Percentiles rank a stretch among this genome's conserved stretches.
These are phyloP conservation scores for Acholoe squamosa DNA, from an alignment of 2,888 invertebrate species.

Conservation along the genomic window DNA sequence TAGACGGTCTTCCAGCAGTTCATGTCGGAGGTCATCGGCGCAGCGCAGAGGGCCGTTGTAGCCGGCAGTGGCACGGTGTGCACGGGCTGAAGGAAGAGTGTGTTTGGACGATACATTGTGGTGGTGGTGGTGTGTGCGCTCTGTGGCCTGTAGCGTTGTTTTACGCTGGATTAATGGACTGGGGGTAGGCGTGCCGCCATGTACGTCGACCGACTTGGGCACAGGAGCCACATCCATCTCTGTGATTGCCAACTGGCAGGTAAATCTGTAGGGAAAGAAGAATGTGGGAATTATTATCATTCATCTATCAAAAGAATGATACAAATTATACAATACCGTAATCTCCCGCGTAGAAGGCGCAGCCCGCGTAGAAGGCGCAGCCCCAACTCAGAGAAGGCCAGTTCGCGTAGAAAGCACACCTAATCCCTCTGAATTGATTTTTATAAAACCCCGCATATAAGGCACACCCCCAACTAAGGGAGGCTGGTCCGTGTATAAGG, in stretches of 20 bases:
- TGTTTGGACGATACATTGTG: not conserved
- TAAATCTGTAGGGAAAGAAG: conserved; percentile 82
- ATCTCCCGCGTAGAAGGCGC: too few relatives aligned
- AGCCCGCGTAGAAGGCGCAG: too few relatives aligned
- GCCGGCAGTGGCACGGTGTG: conserved; percentile 1
- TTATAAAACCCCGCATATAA: too few relatives aligned
- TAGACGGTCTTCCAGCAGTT: conserved; percentile 60
- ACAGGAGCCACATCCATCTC: conserved; percentile 84
- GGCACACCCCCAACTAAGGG: too few relatives aligned
- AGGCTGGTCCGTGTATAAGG: too few relatives aligned
- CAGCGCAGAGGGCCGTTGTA: conserved; percentile 61
- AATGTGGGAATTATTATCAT: too few relatives aligned
- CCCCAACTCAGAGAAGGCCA: too few relatives aligned
- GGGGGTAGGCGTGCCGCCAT: not conserved
- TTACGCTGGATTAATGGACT: not conserved
- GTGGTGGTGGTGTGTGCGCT: conserved; percentile 45
- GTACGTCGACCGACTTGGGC: conserved; percentile 2
- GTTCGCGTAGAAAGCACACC: too few relatives aligned
- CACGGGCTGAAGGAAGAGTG: not conserved
- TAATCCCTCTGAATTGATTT: too few relatives aligned
- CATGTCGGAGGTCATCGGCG: conserved; percentile 65
- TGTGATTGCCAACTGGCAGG: conserved; percentile 88
- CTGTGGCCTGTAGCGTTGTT: not conserved
- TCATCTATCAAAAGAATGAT: too few relatives aligned
- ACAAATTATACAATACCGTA: too few relatives aligned